Base-by-base conservation (phyloP, 2,113 vertebrate species). In the Phasianus colchicus region DNA sequence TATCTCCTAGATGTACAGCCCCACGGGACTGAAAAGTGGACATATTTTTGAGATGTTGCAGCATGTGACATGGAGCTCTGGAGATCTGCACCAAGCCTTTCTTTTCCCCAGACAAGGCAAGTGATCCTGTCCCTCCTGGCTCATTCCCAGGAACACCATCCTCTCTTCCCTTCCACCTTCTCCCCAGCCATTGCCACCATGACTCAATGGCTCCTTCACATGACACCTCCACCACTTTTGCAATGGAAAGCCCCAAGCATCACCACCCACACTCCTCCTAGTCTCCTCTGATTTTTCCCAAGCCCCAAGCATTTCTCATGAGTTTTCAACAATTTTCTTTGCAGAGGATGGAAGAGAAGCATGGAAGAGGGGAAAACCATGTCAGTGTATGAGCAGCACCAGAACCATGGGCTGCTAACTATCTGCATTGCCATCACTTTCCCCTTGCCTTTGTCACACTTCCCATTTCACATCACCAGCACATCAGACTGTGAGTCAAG, bases 181-280 rank as follows among this genome's bases (percentile, higher is more conserved):
- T 43, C 34, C 3, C 25, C 2, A 4, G 13, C 17, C 2, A 0
- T 5, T 9, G 70, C 14, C 60, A 32, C 45, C 0, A 0, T 48
- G 30, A 87, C 60, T 14, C 5, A 1, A 40, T 13, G 22, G 7
- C 45, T 14, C 54, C 38, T 87, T 42, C 63, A 10, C 32, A 0
- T 7, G 18, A 17, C 29, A 47, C 9, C 13, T 66, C 22, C 60
- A 66, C 21, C 13, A n/a, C 1, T 36, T n/a, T 40, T 4, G 3
- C 58, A 30, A 36, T 10, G 12, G 22, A 38, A 61, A 25, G 14
- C 22, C 60, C 58, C 60, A 6, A 25, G 3, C 34, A 38, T 16
- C 22, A 22, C 60, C 60, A 36, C 22, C 60, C 34, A 10, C 22
- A 15, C 22, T 61, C 34, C 34, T 61, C 58, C 20, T n/a, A 60